A percentile compares a stretch with the other conserved stretches of the same genome.
Evolutionary conservation across 1,140 invertebrate species (phyloP).

Genomic region (Pseudomyrmex concolor): DNA sequence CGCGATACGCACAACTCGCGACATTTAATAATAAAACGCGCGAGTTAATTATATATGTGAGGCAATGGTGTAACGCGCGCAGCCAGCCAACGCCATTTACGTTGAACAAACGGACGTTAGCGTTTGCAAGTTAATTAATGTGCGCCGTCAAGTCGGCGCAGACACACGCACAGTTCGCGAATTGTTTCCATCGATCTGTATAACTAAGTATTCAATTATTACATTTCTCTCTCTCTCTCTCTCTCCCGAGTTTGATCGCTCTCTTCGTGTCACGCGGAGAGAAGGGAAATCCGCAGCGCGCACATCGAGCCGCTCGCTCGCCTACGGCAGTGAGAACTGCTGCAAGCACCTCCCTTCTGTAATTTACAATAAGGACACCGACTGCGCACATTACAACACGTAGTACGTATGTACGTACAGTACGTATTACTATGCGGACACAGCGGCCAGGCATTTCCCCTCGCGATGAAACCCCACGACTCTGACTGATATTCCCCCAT

Average conservation of each 20-base stretch:
- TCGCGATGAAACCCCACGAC: conserved; percentile 47
- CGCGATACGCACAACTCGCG: background rate
- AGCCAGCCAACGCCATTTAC: background rate
- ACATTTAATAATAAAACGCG: background rate
- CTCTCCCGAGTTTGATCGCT: conserved; percentile 10
- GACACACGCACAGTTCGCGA: conserved; percentile 32
- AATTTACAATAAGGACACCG: conserved; percentile 55
- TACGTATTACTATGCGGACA: conserved; percentile 42
- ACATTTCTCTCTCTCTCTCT: background rate
- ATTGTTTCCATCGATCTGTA: conserved; percentile 50
- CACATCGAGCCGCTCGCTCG: background rate
- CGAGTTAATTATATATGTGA: conserved; percentile 27
- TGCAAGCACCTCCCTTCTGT: conserved; percentile 30
- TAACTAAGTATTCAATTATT: conserved; percentile 58
- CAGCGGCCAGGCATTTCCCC: conserved; percentile 41
- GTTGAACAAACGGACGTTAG: conserved; percentile 2
- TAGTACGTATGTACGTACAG: background rate
- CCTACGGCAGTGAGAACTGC: conserved; percentile 25
- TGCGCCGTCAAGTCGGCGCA: background rate
- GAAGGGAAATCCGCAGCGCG: conserved; percentile 45
- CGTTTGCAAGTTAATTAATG: conserved; percentile 47
- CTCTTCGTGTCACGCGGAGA: conserved; percentile 11
- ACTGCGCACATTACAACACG: background rate
- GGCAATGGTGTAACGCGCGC: background rate
- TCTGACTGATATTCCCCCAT: conserved; percentile 34